Conservation (phyloP, 2,888 invertebrate species). For the Prosopocoilus inquinatus region DNA sequence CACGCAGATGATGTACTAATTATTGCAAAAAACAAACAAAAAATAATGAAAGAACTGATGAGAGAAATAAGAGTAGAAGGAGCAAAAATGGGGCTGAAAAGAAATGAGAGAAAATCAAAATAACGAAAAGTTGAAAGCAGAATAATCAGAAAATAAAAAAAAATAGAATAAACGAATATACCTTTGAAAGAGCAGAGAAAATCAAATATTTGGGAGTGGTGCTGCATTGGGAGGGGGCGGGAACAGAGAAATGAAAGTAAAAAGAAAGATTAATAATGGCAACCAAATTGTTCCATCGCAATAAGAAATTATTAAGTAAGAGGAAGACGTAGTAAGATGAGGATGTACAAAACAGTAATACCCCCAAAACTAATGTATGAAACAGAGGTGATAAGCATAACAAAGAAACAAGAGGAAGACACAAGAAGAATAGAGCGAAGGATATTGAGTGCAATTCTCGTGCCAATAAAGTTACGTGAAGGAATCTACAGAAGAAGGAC, state of each 20-base stretch:
- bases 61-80: no score
- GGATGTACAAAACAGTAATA: no score
- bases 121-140: no score
- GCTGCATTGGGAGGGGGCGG: background rate
- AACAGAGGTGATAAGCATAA: background rate
- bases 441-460: no score
- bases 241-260: background rate
- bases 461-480: background rate
- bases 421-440: background rate
- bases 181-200: background rate
- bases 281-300: background rate
- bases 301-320: background rate
- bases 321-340: no score
- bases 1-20: background rate
- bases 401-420: background rate
- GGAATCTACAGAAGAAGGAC: background rate
- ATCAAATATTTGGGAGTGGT: background rate
- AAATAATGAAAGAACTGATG: background rate
- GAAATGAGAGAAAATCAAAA: background rate
- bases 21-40: background rate
- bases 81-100: background rate
- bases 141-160: background rate
- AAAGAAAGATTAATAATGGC: background rate
- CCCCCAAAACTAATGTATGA: background rate
- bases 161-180: background rate